These are phyloP conservation scores for Drosophila greeni DNA, from an alignment of 2,888 invertebrate genomes.

Conservation along the genomic window DNA sequence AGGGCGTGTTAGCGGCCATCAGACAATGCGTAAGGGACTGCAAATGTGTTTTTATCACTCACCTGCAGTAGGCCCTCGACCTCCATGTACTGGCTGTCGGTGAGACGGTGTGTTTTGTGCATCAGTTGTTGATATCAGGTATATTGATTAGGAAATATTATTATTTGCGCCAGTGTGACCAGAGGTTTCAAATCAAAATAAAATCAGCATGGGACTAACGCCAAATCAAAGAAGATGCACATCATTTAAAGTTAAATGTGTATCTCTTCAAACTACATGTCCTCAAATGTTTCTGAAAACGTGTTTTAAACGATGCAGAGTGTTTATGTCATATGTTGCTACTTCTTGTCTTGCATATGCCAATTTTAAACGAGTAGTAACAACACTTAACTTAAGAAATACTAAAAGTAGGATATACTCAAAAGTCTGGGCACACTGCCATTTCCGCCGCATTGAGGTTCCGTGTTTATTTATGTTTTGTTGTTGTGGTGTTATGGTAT, in stretches of 20 bases:
- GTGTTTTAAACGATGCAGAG: rapidly evolving
- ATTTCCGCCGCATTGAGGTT: conserved; percentile 14
- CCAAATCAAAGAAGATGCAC: not conserved
- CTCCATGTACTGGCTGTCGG: conserved; percentile 68
- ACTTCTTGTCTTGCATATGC: too few species aligned
- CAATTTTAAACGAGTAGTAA: not conserved
- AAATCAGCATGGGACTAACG: conserved; percentile 10
- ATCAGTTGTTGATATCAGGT: conserved; percentile 52
- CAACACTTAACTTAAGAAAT: too few species aligned
- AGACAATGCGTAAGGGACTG: conserved; percentile 12
- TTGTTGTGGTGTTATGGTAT: conserved; percentile 12
- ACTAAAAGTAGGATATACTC: not conserved
- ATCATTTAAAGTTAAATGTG: not conserved
- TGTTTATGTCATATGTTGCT: not conserved
- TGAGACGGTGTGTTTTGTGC: conserved; percentile 60
- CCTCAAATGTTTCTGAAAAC: too few species aligned
- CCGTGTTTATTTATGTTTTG: conserved; percentile 12
- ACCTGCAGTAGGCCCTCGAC: conserved; percentile 67
- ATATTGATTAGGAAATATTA: conserved; percentile 43
- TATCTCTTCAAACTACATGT: rapidly evolving
- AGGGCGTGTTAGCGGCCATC: conserved; percentile 42
- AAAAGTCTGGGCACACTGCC: not conserved
- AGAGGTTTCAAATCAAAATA: conserved; percentile 52
- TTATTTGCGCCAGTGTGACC: conserved; percentile 58
- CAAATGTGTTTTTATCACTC: conserved; percentile 1